Evolutionary conservation across 2,888 invertebrate species (phyloP).

Genomic region (Epinotia bilunana): DNA sequence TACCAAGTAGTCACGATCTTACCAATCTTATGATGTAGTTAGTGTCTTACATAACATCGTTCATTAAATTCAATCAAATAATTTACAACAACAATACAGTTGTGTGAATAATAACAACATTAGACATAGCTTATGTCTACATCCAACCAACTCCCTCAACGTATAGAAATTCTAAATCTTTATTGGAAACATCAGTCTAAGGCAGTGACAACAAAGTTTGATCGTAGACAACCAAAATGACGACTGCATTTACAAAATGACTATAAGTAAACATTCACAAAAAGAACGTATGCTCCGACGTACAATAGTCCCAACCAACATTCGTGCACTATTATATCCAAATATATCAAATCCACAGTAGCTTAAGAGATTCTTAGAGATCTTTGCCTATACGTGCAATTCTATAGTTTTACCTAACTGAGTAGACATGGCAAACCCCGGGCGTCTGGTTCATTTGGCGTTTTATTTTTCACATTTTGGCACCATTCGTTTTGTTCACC

Average conservation of each 20-base stretch:
- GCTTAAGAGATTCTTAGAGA: conserved; percentile 64
- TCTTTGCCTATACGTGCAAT: conserved; percentile 49
- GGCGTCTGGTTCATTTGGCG: conserved; percentile 27
- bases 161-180: conserved; percentile 66
- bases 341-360: conserved; percentile 45
- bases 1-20: conserved; percentile 59
- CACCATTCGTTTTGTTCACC: conserved; percentile 33
- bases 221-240: conserved; percentile 50
- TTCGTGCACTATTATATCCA: conserved; percentile 40
- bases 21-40: conserved; percentile 59
- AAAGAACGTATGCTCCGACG: conserved; percentile 26
- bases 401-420: conserved; percentile 28
- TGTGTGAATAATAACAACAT: conserved; percentile 77
- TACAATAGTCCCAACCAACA: conserved; percentile 26
- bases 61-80: conserved; percentile 79
- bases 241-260: conserved; percentile 36
- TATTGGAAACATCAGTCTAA: conserved; percentile 81
- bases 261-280: conserved; percentile 31
- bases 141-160: conserved; percentile 69
- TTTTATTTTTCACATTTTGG: conserved; percentile 32
- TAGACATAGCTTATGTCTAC: conserved; percentile 67
- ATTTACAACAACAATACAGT: conserved; percentile 78
- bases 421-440: conserved; percentile 22
- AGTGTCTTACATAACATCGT: conserved; percentile 67
- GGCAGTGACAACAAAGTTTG: conserved; percentile 81